Conservation (phyloP, 1,140 invertebrate genomes). For the Physella acuta region DNA sequence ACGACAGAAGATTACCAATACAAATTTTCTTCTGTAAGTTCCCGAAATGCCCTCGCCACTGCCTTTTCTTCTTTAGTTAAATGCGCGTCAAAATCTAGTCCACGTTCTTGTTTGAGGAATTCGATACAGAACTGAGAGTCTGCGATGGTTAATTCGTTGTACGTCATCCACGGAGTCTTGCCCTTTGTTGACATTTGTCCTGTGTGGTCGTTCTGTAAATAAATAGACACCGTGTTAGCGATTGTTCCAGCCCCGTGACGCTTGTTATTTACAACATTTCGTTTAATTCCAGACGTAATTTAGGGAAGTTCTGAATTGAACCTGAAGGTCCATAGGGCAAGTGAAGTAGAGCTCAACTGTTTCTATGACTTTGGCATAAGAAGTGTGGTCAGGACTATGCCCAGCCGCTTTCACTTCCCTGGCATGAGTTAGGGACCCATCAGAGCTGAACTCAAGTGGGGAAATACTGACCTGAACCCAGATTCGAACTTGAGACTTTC, state of each 20-base stretch:
- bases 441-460: too few species aligned
- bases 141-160: conserved; percentile 57
- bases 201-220: conserved; percentile 45
- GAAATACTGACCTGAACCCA: too few species aligned
- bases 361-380: too few species aligned
- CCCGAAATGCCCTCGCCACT: conserved; percentile 49
- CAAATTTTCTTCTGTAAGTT: conserved; percentile 59
- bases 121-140: conserved; percentile 62
- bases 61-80: conserved; percentile 40
- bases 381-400: too few species aligned
- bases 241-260: not conserved
- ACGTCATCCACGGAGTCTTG: conserved; percentile 61
- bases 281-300: too few species aligned
- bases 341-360: too few species aligned
- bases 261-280: not conserved
- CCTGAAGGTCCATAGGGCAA: too few species aligned
- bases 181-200: conserved; percentile 50
- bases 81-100: conserved; percentile 42
- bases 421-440: too few species aligned
- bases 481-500: too few species aligned
- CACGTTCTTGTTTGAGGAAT: conserved; percentile 47
- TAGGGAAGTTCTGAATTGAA: too few species aligned
- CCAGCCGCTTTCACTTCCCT: too few species aligned
- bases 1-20: conserved; percentile 60
- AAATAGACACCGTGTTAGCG: too few species aligned